Evolutionary conservation across 1,140 invertebrate species (phyloP), one percentile per base, ranked within the genome.

Genomic region (Chionoecetes opilio): DNA sequence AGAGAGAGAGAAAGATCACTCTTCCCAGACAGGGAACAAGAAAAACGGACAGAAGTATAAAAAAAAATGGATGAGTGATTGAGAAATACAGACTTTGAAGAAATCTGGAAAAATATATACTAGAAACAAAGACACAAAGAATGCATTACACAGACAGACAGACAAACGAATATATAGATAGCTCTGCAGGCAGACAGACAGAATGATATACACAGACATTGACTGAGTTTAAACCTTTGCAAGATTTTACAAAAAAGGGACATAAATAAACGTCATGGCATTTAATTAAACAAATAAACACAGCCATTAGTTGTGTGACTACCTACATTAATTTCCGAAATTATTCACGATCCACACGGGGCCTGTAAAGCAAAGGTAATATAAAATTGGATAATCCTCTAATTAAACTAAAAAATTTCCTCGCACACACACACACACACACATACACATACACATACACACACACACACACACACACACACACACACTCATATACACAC

Each of bases 381-480:
- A 75, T 75, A 75, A n/a, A 75, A 75, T n/a, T n/a, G 63, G 63
- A 75, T 75, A 75, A 75, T 75, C 63, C 63, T n/a, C 63, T n/a
- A 75, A 75, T 75, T 75, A 75, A n/a, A n/a, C 21, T n/a, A n/a
- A 75, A 75, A 75, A 75, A 75, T 75, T 91, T 32, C 31, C 53
- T 37, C 32, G 37, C 34, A 91, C 11, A 63, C 53, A 91, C 32
- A 63, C 53, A 91, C 53, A 91, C 31, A 91, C 53, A 91, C 31
- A 91, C 29, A 53, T 32, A 91, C 53, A 91, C 53, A 91, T 32
- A 91, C 53, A 31, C 31, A 91, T 32, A 91, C 31, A 91, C 29
- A 91, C 53, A 91, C 32, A 46, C 41, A 91, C 53, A 91, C 53
- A 46, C 53, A 91, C 53, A 91, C 53, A 91, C 53, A 91, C 31